Conservation (phyloP, 2,888 invertebrate genomes). For the Drosophila kambysellisi region DNA sequence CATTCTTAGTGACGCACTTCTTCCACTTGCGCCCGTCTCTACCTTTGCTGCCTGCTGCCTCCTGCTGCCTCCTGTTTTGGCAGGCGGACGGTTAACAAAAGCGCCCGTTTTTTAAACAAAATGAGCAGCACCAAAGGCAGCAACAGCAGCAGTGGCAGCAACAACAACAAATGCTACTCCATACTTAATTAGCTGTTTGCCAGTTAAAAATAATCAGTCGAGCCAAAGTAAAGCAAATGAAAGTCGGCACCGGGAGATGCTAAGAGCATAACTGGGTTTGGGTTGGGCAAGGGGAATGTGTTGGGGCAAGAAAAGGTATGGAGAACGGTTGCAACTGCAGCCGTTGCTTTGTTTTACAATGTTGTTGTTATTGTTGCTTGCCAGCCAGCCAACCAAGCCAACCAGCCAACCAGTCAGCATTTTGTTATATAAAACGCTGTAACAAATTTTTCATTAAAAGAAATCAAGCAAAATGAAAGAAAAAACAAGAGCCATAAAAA, state of each 20-base stretch:
- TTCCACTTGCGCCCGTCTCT: conserved; percentile 57
- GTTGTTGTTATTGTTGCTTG: conserved; percentile 63
- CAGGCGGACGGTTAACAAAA: conserved; percentile 31
- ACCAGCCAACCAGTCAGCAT: conserved; percentile 54
- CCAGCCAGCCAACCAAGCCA: conserved; percentile 1
- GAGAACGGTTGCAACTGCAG: conserved; percentile 41
- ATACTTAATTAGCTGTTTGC: conserved; percentile 82
- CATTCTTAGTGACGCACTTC: conserved; percentile 33
- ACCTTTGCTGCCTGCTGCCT: conserved; percentile 31
- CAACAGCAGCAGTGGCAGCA: conserved; percentile 22
- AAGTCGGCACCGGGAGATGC: conserved; percentile 70
- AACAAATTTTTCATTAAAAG: conserved; percentile 81
- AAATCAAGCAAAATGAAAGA: conserved; percentile 68
- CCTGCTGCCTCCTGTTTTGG: not conserved
- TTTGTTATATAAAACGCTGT: conserved; percentile 78
- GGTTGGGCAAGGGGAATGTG: not conserved
- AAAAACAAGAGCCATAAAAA: conserved; percentile 61
- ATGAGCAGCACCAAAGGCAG: conserved; percentile 35
- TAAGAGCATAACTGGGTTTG: conserved; percentile 46
- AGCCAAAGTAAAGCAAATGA: conserved; percentile 78
- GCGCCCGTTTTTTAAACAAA: conserved; percentile 36
- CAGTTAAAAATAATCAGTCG: conserved; percentile 80
- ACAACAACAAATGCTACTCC: conserved; percentile 71
- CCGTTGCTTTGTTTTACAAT: conserved; percentile 63
- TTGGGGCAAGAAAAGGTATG: not conserved